These are phyloP conservation scores for Acanthoscelides obtectus DNA, from an alignment of 2,888 invertebrate genomes.

Conservation along the genomic window DNA sequence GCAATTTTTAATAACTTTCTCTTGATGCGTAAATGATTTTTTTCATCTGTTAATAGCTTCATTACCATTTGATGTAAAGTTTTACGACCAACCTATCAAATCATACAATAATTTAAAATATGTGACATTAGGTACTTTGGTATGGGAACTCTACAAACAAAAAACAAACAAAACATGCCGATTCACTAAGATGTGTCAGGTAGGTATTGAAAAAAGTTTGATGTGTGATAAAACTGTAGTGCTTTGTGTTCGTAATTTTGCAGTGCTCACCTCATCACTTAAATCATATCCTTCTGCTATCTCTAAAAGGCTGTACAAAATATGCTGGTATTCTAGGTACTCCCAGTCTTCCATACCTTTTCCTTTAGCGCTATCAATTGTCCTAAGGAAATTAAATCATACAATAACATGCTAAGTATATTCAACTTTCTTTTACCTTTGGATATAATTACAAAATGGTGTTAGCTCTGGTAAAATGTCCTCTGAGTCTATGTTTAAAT, in stretches of 20 bases:
- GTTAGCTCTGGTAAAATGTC: conserved; percentile 53
- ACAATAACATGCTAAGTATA: neutral
- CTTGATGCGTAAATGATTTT: conserved; percentile 24
- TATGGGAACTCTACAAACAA: too few species aligned
- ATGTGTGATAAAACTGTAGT: neutral
- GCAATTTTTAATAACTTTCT: conserved; percentile 27
- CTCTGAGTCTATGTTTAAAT: conserved; percentile 48
- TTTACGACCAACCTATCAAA: conserved; percentile 29
- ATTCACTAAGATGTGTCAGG: too few species aligned
- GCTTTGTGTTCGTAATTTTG: neutral
- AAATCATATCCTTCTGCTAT: conserved; percentile 53
- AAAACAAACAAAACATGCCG: too few species aligned
- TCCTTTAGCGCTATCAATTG: conserved; percentile 15
- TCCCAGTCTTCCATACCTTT: conserved; percentile 32
- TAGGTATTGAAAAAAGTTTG: too few species aligned
- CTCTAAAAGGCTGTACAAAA: conserved; percentile 53
- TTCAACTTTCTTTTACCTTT: conserved; percentile 27
- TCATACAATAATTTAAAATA: neutral
- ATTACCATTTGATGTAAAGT: conserved; percentile 22
- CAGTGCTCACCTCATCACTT: conserved; percentile 53
- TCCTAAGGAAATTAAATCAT: conserved; percentile 9
- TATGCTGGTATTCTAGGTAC: conserved; percentile 46
- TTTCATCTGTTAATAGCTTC: conserved; percentile 21
- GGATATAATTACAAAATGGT: conserved; percentile 52
- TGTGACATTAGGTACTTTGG: too few species aligned